phyloP scores from a whole-genome alignment of 2,888 invertebrate genomes.

The Pelosia muscerda region DNA sequence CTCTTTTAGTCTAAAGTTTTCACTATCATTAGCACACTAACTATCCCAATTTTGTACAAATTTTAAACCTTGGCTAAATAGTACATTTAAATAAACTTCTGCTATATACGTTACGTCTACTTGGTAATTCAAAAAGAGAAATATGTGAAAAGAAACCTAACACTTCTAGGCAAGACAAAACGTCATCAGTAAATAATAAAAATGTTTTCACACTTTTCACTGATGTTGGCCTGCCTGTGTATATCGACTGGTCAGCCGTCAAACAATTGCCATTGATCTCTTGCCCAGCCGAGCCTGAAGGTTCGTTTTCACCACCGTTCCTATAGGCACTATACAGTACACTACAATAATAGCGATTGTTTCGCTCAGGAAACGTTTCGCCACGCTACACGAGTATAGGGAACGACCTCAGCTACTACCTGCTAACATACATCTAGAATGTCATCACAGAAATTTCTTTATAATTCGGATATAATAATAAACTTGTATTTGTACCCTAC shows the following conservation, averaged over 20 bases:
- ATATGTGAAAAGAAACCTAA: neutral
- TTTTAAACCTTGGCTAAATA: no score
- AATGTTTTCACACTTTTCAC: slow-evolving; percentile 14
- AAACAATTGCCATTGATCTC: slow-evolving; percentile 82
- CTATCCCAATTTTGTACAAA: no score
- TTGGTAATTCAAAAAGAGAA: no score
- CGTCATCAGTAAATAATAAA: neutral
- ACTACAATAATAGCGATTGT: slow-evolving; percentile 79
- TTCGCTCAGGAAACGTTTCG: slow-evolving; percentile 80
- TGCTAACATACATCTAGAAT: slow-evolving; percentile 48
- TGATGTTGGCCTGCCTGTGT: slow-evolving; percentile 49
- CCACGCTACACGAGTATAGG: slow-evolving; percentile 71
- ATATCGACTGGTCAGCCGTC: slow-evolving; percentile 57
- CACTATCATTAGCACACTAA: neutral
- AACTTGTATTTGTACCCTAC: neutral
- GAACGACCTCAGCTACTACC: slow-evolving; percentile 63
- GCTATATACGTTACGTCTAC: no score
- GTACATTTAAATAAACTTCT: no score
- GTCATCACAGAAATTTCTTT: slow-evolving; percentile 1
- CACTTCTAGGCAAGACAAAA: neutral
- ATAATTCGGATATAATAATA: neutral
- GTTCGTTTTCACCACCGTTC: slow-evolving; percentile 76
- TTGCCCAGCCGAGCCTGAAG: slow-evolving; percentile 81
- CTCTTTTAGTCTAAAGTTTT: neutral
- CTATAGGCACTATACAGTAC: slow-evolving; percentile 50